Evolutionary conservation across 2,888 invertebrate species (phyloP), one percentile per base, ranked within the genome.

Genomic region (Glaucopsyche alexis): DNA sequence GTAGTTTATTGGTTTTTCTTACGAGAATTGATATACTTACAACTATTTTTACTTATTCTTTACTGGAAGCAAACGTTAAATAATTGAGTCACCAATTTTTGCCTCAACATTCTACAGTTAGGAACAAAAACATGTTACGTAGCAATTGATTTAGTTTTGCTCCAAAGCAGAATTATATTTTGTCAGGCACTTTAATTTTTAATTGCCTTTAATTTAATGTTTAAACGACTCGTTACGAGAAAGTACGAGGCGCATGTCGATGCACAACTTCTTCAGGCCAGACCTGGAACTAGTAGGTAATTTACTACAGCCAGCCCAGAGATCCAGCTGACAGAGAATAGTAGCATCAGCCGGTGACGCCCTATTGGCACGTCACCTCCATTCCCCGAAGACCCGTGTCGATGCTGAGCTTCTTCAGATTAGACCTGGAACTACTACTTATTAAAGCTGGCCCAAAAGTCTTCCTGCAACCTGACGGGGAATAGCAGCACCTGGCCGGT

Each of bases 381-480:
- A 96, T 95, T 75, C 95, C 94, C 0, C 96, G 96, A 73, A 95
- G 81, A 0, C 94, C 94, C 87, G 95, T 89, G 80, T 95, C 95
- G 50, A 95, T 94, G 14, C 94, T 93, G 77, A 95, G 93, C 79
- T 94, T 94, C 77, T 90, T 90, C 75, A 95, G 82, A 80, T 95
- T 94, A 0, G 95, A 94, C 29, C 70, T 72, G 73, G 50, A 71
- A 71, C 45, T 66, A 52, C 29, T 29, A 91, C 94, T 95, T 89
- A 96, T 96, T 94, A 81, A 96, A 96, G 71, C 95, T 94, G 13
- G 96, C 96, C 96, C 96, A 96, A 85, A 97, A 97, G 80, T 96
- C 95, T 38, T 96, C 97, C 80, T 95, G 95, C 7, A 96, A 96
- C 76, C 96, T 93, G 16, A 97, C 96, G 0, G 96, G 96, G 82